A percentile compares a stretch with the other conserved stretches of the same genome.
These are phyloP conservation scores for Plusia festucae DNA, from an alignment of 2,888 invertebrate genomes.

Conservation along the genomic window DNA sequence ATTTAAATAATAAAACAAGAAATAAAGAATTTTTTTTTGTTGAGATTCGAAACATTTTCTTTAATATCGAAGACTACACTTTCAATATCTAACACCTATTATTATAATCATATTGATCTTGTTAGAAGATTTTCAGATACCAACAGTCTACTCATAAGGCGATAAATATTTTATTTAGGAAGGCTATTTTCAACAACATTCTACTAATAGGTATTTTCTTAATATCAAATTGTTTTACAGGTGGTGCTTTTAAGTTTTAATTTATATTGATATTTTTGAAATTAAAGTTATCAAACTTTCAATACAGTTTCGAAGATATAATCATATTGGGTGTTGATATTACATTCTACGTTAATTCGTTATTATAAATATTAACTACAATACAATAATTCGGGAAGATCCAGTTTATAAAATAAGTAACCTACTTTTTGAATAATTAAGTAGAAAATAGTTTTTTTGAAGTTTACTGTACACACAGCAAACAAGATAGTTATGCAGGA, in stretches of 20 bases:
- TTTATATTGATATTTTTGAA: not conserved
- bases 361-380: slow-evolving; percentile 41
- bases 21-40: not conserved
- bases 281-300: not conserved
- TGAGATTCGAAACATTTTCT: not conserved
- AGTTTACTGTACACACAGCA: slow-evolving; percentile 16
- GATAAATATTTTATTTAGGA: slow-evolving; percentile 3
- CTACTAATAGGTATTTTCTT: not conserved
- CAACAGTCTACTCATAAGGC: slow-evolving; percentile 6
- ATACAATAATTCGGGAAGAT: slow-evolving; percentile 58
- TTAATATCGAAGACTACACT: not conserved
- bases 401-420: slow-evolving; percentile 20
- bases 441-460: slow-evolving; percentile 27
- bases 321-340: not conserved
- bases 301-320: not conserved
- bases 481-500: too few relatives aligned
- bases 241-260: not conserved
- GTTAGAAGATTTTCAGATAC: not conserved
- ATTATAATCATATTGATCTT: not conserved
- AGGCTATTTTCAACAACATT: not conserved
- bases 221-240: not conserved
- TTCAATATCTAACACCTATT: not conserved
- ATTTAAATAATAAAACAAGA: not conserved
- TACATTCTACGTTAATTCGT: slow-evolving; percentile 9
- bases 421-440: slow-evolving; percentile 17